Conservation (phyloP, 2,797 vertebrate species). For the Lepilemur ruficaudatus region DNA sequence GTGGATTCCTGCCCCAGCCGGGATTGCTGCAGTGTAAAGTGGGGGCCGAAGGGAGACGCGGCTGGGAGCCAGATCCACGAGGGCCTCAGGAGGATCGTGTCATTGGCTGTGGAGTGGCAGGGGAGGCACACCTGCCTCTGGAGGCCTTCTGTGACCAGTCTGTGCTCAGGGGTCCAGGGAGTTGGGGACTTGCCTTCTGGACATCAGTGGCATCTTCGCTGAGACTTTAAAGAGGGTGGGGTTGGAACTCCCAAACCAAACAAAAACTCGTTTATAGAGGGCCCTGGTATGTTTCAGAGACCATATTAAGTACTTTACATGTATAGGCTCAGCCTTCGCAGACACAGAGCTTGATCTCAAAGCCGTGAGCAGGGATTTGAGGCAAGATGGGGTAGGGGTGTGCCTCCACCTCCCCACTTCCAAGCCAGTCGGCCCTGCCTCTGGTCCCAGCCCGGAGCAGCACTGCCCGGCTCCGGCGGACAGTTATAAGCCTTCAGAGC, state of each 20-base stretch:
- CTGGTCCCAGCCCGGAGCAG: background rate
- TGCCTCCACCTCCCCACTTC: background rate
- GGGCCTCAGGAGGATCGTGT: background rate
- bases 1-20: rapidly evolving
- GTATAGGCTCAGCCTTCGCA: background rate
- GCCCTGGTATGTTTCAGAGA: background rate
- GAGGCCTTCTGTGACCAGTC: background rate
- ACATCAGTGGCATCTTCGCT: background rate
- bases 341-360: background rate
- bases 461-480: background rate
- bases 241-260: background rate
- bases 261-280: background rate
- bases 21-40: rapidly evolving
- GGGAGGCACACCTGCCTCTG: rapidly evolving
- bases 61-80: background rate
- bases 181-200: background rate
- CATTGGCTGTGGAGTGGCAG: background rate
- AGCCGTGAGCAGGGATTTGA: background rate
- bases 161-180: rapidly evolving
- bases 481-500: background rate
- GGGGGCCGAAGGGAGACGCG: background rate
- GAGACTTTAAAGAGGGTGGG: background rate
- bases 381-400: background rate
- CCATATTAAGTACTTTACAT: background rate
- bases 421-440: background rate